Percentiles rank a stretch among this genome's conserved stretches.
Evolutionary conservation across 2,113 vertebrate genomes (phyloP).

Genomic region (Oreotrochilus melanogaster): DNA sequence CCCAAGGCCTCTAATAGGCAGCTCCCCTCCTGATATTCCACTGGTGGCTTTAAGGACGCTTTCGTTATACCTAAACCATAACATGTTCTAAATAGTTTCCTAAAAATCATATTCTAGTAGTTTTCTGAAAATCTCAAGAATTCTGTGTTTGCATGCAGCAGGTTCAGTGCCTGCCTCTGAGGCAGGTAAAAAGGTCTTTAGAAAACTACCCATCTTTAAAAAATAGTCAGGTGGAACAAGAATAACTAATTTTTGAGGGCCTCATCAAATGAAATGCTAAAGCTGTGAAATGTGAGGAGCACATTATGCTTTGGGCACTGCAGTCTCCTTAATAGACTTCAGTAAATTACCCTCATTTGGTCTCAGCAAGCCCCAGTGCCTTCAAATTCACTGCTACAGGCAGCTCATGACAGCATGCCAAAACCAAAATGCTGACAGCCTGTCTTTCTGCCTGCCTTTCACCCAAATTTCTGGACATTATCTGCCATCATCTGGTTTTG

Average conservation of each 20-base stretch:
- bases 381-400: background rate
- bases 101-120: background rate
- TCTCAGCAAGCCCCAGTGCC: background rate
- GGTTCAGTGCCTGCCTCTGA: background rate
- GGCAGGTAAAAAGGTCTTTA: background rate
- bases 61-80: background rate
- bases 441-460: background rate
- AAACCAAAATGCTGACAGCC: background rate
- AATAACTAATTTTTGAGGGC: background rate
- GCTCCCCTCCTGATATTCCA: background rate
- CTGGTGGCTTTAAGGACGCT: background rate
- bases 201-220: background rate
- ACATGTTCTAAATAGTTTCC: background rate
- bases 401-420: background rate
- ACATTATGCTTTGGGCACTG: background rate
- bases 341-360: background rate
- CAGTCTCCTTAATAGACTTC: background rate
- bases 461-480: background rate
- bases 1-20: background rate
- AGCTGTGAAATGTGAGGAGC: background rate
- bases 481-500: background rate
- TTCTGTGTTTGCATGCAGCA: background rate
- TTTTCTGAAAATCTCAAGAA: background rate
- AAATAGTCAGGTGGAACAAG: background rate
- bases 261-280: background rate